phyloP scores from a whole-genome alignment of 2,797 vertebrate genomes.

The Rachycentron canadum region DNA sequence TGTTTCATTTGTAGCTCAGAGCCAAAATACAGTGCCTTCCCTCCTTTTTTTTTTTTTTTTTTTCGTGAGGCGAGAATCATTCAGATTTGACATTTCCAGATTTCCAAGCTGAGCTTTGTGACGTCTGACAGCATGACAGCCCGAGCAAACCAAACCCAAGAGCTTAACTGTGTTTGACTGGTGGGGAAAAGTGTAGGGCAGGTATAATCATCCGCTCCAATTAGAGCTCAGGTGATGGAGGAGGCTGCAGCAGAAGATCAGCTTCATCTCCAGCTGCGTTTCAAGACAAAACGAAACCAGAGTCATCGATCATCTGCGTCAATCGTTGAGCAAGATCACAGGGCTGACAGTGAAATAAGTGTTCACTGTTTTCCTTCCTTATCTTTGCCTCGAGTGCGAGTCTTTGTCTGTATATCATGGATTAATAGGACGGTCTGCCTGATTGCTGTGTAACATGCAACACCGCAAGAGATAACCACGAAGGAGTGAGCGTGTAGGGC shows the following conservation, averaged over 20 bases:
- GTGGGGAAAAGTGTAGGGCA: slow-evolving; percentile 8
- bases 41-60: too few relatives aligned
- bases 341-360: not conserved
- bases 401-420: not conserved
- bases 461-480: not conserved
- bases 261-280: slow-evolving; percentile 1
- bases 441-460: not conserved
- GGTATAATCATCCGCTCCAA: slow-evolving; percentile 41
- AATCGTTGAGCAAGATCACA: not conserved
- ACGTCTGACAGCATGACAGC: too few relatives aligned
- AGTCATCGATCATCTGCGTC: not conserved
- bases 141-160: too few relatives aligned
- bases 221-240: slow-evolving; percentile 62
- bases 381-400: not conserved
- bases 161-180: slow-evolving; percentile 4
- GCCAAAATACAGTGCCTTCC: too few relatives aligned
- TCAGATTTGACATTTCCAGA: too few relatives aligned
- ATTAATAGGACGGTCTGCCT: not conserved
- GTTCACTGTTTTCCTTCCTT: not conserved
- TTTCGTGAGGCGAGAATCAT: too few relatives aligned
- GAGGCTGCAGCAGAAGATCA: slow-evolving; percentile 41
- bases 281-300: slow-evolving; percentile 3
- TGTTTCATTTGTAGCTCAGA: too few relatives aligned
- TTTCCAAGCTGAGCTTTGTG: too few relatives aligned
- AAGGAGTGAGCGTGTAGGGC: not conserved